phyloP scores from a whole-genome alignment of 2,797 vertebrate genomes.

The Avahi laniger region DNA sequence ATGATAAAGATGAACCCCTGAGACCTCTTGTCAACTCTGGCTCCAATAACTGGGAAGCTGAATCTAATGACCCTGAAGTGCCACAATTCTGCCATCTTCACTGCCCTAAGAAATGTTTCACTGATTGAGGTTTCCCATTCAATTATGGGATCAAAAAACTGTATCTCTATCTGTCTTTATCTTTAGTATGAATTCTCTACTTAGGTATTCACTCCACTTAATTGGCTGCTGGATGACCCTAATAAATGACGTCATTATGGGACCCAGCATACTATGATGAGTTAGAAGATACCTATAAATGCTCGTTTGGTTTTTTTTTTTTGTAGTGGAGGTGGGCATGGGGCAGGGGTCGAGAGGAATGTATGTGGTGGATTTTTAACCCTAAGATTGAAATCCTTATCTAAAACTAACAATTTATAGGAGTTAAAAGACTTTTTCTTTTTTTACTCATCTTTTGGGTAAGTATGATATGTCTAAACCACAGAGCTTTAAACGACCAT shows the following conservation, averaged over 20 bases:
- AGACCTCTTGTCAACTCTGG: background rate
- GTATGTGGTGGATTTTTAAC: background rate
- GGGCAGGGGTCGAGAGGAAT: background rate
- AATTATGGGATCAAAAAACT: background rate
- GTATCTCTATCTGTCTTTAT: background rate
- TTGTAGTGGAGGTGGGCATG: background rate
- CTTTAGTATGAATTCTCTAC: constrained; percentile 24
- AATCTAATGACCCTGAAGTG: background rate
- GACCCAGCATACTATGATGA: background rate
- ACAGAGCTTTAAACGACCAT: background rate
- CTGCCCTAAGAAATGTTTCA: background rate
- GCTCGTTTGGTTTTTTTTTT: background rate
- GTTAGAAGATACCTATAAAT: background rate
- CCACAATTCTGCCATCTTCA: background rate
- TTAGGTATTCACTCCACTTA: background rate
- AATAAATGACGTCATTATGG: background rate
- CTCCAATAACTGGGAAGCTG: background rate
- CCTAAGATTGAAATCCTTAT: background rate
- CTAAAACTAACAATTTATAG: background rate
- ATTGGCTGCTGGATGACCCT: background rate
- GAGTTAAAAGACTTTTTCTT: background rate
- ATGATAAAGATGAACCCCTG: background rate
- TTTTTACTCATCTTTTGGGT: background rate
- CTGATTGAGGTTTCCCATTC: background rate
- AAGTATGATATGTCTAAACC: background rate